These are phyloP conservation scores for Cebidichthys violaceus DNA, from an alignment of 2,113 vertebrate species.

Conservation along the genomic window DNA sequence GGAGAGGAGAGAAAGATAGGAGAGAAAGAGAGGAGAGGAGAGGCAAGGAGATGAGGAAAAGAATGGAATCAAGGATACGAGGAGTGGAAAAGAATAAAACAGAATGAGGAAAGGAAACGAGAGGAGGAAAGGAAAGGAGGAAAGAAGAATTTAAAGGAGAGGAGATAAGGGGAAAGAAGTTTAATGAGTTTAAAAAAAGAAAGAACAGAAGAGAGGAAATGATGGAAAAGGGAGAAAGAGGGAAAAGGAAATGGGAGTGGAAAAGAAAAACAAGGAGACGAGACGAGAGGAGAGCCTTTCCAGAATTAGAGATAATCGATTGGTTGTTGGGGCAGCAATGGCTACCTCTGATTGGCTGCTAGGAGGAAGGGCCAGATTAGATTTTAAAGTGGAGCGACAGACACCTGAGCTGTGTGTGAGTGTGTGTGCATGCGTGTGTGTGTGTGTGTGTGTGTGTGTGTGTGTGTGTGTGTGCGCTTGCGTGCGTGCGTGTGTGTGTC, in stretches of 20 bases:
- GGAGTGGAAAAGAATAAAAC: neutral
- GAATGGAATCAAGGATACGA: no score
- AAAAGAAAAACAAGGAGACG: constrained; percentile 18
- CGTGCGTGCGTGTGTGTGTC: constrained; percentile 55
- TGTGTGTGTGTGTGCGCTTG: constrained; percentile 56
- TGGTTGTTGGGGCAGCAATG: constrained; percentile 89
- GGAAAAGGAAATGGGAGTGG: neutral
- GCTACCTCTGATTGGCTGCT: constrained; percentile 93
- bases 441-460: constrained; percentile 68
- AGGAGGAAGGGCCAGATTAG: constrained; percentile 94
- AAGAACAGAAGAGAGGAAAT: constrained; percentile 60
- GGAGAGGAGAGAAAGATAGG: constrained; percentile 73
- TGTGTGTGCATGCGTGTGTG: constrained; percentile 46
- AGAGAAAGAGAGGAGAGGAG: no score
- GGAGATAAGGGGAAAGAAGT: constrained; percentile 48
- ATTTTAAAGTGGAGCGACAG: constrained; percentile 91
- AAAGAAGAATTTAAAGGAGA: neutral
- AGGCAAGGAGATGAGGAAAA: neutral
- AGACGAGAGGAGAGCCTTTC: constrained; percentile 78
- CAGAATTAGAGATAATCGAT: constrained; percentile 96
- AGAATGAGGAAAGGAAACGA: constrained; percentile 56
- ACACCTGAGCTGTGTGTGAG: constrained; percentile 86
- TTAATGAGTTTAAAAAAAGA: neutral
- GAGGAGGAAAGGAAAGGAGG: neutral
- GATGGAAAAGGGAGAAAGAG: neutral